Evolutionary conservation across 2,888 invertebrate species (phyloP).

Genomic region (Troglohyphantes excavatus): DNA sequence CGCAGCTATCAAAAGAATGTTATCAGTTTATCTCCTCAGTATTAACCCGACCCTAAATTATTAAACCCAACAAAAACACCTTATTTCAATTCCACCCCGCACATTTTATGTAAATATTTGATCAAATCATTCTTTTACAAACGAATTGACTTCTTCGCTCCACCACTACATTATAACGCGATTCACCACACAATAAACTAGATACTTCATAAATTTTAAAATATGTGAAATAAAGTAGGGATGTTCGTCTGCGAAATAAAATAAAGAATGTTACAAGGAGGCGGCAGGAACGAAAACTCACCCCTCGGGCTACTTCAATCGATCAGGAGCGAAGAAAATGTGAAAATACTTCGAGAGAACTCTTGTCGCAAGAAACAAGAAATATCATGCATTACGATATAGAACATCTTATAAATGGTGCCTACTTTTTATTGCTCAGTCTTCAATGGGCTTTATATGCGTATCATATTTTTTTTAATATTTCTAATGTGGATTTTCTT

Average conservation of each 20-base stretch:
- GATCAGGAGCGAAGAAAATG: constrained; percentile 34
- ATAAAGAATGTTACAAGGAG: constrained; percentile 9
- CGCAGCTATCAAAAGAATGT: background rate
- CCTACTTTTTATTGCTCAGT: background rate
- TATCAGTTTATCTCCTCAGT: background rate
- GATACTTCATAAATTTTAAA: constrained; percentile 44
- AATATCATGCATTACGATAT: constrained; percentile 2
- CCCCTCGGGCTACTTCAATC: constrained; percentile 44
- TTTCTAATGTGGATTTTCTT: too few species aligned
- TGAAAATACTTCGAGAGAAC: constrained; percentile 18
- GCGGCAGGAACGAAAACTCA: constrained; percentile 22
- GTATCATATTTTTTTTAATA: too few species aligned
- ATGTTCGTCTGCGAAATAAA: constrained; percentile 1
- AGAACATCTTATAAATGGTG: background rate
- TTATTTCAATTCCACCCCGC: background rate
- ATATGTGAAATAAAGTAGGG: constrained; percentile 46
- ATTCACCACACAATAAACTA: background rate
- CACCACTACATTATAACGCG: background rate
- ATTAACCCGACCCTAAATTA: background rate
- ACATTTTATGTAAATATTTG: constrained; percentile 6
- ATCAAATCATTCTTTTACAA: background rate
- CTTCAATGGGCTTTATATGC: background rate
- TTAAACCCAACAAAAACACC: background rate
- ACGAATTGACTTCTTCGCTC: background rate
- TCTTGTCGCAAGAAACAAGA: background rate